phyloP scores from a whole-genome alignment of 2,888 invertebrate species.

The Bimastos eiseni region DNA sequence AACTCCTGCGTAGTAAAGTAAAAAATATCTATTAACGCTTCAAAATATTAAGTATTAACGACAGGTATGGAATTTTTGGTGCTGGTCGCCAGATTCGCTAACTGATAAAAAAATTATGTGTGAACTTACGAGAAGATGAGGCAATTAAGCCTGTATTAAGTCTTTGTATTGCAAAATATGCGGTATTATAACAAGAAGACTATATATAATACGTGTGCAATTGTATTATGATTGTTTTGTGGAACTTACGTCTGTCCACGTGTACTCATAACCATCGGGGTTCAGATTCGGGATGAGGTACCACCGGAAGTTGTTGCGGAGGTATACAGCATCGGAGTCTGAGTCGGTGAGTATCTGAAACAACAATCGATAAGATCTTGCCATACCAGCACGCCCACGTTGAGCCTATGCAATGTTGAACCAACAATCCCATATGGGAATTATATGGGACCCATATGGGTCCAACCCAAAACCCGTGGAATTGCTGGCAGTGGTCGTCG shows the following conservation, averaged over 20 bases:
- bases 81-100: neutral
- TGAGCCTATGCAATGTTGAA: too few species aligned
- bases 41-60: too few species aligned
- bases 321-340: constrained; percentile 26
- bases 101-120: neutral
- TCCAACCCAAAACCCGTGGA: too few species aligned
- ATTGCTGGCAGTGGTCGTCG: too few species aligned
- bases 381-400: too few species aligned
- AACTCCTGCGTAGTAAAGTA: too few species aligned
- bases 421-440: too few species aligned
- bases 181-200: neutral
- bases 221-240: neutral
- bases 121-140: neutral
- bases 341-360: constrained; percentile 32
- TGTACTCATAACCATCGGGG: constrained; percentile 33
- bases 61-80: neutral
- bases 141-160: neutral
- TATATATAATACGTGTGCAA: too few species aligned
- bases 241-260: constrained; percentile 16
- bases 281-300: constrained; percentile 33
- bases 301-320: constrained; percentile 34
- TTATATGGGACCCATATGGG: too few species aligned
- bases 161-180: neutral
- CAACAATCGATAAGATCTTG: neutral
- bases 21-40: too few species aligned